Base-by-base conservation (phyloP, 2,113 vertebrate genomes). In the Protomyctophum bolini region DNA sequence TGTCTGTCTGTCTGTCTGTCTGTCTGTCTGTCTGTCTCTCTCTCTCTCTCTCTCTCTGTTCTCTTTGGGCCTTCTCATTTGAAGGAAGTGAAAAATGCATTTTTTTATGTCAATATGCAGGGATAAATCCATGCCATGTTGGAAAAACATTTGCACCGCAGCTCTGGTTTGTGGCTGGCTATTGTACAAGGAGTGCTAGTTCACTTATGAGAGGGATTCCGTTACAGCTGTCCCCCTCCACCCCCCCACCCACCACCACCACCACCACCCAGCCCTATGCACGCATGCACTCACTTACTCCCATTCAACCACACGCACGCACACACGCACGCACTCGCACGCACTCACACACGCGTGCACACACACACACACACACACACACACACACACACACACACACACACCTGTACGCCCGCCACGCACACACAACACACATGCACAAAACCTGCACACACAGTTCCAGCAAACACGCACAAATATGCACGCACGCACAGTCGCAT, bases 191-290 rank as follows among this genome's bases (percentile, higher is more conserved):
- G 90, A 92, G 93, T 93, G 93, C 93, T 93, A 94, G 95, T 95
- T 94, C 91, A 94, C 95, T 96, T 94, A 94, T 93, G 92, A 94
- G 33, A 94, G 94, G 93, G 93, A 95, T 95, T 95, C 93, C 91
- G 90, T 86, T 94, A 93, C 94, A 94, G 92, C 93, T 94, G 91
- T 91, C 90, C 92, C 86, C 86, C 83, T 65, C 83, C 66, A 83
- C 79, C 86, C 83, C 82, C 86, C 87, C 33, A 41, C 33, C 33
- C 33, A 41, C 5, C 33, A 41, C 33, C 33, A 41, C 5, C 33
- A 41, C 33, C 33, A 41, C 33, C 33, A 41, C 33, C 33, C 33
- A 41, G 33, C 82, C 84, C 79, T 77, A 82, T 63, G 77, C 87
- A 88, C 77, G 73, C 87, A 88, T 75, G 73, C 87, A 88, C 86